A percentile compares a stretch with the other conserved stretches of the same genome.
Evolutionary conservation across 2,888 invertebrate genomes (phyloP).

Genomic region (Petrolisthes manimaculis): DNA sequence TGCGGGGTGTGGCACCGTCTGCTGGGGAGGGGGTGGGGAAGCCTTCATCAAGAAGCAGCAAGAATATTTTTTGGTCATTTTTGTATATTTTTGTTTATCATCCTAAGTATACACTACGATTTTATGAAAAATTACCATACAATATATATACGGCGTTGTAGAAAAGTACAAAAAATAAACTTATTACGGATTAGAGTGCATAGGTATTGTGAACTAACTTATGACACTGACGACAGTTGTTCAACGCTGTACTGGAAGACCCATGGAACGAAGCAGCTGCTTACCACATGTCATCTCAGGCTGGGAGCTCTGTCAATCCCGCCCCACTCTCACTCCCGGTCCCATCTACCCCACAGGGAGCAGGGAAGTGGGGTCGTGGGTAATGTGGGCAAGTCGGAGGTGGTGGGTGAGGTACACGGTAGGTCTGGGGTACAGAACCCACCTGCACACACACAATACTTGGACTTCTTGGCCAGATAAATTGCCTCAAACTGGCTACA

Average conservation of each 20-base stretch:
- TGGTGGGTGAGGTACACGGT: conserved; percentile 31
- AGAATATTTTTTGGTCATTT: conserved; percentile 62
- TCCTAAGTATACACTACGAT: conserved; percentile 64
- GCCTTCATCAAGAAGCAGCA: conserved; percentile 61
- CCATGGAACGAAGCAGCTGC: conserved; percentile 63
- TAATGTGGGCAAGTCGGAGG: conserved; percentile 19
- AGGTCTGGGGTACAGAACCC: conserved; percentile 46
- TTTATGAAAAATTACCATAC: conserved; percentile 65
- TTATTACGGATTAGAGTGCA: conserved; percentile 65
- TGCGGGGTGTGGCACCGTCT: conserved; percentile 36
- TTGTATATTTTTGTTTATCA: conserved; percentile 55
- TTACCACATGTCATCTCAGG: conserved; percentile 57
- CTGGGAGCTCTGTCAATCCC: conserved; percentile 30
- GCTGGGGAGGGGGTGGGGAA: conserved; percentile 50
- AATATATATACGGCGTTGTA: conserved; percentile 64
- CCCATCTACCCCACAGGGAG: conserved; percentile 17
- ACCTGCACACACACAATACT: not conserved
- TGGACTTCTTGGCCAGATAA: too few relatives aligned
- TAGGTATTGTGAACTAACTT: conserved; percentile 65
- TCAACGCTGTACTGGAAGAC: conserved; percentile 64
- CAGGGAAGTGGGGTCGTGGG: conserved; percentile 4
- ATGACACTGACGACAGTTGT: conserved; percentile 64
- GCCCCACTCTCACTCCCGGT: conserved; percentile 21
- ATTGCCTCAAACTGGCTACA: too few relatives aligned
- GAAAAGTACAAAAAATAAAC: conserved; percentile 65